A percentile compares a stretch with the other conserved stretches of the same genome.
Conservation (phyloP, 2,888 invertebrate species). For the Uloborus plumipes region DNA sequence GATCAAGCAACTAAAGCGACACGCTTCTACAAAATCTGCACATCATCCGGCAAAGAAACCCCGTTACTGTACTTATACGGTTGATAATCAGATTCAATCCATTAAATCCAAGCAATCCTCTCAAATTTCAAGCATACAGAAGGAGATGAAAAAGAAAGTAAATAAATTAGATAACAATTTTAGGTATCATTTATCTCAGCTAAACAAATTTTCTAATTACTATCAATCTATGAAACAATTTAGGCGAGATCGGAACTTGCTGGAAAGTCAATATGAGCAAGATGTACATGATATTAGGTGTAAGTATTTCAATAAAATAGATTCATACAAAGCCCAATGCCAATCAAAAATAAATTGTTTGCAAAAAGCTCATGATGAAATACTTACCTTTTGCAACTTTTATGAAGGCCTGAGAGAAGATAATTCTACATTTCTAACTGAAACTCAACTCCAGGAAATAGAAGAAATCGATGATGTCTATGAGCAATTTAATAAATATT, state of each 20-base stretch:
- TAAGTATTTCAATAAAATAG: neutral
- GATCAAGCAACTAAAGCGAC: conserved; percentile 14
- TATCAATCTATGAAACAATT: neutral
- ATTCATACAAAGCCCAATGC: neutral
- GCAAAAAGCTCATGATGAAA: conserved; percentile 28
- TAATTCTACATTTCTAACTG: conserved; percentile 34
- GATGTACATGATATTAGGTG: neutral
- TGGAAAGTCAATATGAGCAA: neutral
- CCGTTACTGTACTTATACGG: conserved; percentile 30
- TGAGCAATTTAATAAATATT: conserved; percentile 10
- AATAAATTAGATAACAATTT: neutral
- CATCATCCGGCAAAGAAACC: conserved; percentile 7
- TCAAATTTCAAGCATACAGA: neutral
- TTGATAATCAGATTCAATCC: conserved; percentile 33
- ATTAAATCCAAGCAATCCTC: neutral
- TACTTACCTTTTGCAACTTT: conserved; percentile 45
- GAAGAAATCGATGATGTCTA: conserved; percentile 45
- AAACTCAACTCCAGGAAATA: conserved; percentile 35
- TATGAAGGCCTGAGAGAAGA: conserved; percentile 31
- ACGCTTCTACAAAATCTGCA: neutral
- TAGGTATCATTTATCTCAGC: neutral
- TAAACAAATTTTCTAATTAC: neutral
- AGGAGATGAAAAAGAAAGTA: conserved; percentile 23
- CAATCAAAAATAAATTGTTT: conserved; percentile 6
- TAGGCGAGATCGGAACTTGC: neutral